These are phyloP conservation scores for Scaptomyza pallida DNA, from an alignment of 1,140 invertebrate species.

Conservation along the genomic window DNA sequence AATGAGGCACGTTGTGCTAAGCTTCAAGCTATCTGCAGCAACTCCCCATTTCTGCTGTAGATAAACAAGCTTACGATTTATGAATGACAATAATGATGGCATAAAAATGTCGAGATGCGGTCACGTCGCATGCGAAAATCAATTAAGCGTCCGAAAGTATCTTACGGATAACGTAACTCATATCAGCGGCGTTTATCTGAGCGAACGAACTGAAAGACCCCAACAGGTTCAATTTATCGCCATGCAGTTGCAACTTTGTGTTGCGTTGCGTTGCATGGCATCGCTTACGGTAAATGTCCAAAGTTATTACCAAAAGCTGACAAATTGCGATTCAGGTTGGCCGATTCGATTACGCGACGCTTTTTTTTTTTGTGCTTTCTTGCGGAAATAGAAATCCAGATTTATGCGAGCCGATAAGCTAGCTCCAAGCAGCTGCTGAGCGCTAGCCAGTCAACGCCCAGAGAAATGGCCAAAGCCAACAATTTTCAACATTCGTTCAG, in stretches of 20 bases:
- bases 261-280: constrained; percentile 13
- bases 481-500: constrained; percentile 2
- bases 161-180: constrained; percentile 53
- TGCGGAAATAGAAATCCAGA: constrained; percentile 67
- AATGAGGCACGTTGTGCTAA: constrained; percentile 41
- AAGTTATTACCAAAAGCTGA: constrained; percentile 81
- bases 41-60: constrained; percentile 40
- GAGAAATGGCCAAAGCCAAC: neutral
- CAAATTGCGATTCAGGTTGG: constrained; percentile 64
- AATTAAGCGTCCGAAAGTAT: constrained; percentile 65
- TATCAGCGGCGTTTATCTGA: constrained; percentile 61
- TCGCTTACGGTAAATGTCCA: constrained; percentile 76
- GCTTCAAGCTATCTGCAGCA: too few species aligned
- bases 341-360: constrained; percentile 49
- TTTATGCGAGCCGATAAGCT: constrained; percentile 37
- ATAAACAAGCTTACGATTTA: constrained; percentile 70
- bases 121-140: constrained; percentile 74
- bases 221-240: constrained; percentile 75
- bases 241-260: constrained; percentile 34
- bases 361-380: too few species aligned
- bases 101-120: constrained; percentile 36
- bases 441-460: constrained; percentile 22
- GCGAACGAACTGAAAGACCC: constrained; percentile 30
- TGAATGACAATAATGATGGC: constrained; percentile 75
- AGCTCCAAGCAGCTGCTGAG: constrained; percentile 7